phyloP scores from a whole-genome alignment of 53 echinoderm and acorn worm genomes.

The Mesocentrotus franciscanus region DNA sequence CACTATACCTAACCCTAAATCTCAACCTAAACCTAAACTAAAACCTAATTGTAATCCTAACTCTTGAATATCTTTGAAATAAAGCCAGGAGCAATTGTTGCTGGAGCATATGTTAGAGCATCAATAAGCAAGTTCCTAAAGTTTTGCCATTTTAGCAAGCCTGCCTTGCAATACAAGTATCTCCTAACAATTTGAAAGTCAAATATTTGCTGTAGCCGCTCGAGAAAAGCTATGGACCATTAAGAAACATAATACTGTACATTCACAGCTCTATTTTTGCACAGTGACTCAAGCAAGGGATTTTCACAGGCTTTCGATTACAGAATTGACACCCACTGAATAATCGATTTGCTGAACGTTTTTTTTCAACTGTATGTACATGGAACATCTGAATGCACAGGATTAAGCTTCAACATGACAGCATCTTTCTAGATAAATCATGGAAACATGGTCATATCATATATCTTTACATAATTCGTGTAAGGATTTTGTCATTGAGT shows the following conservation, averaged over 20 bases:
- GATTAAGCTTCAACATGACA: neutral
- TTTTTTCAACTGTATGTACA: neutral
- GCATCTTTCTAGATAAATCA: neutral
- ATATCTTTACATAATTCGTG: neutral
- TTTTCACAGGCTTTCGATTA: conserved; percentile 48
- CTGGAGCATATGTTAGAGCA: too few species aligned
- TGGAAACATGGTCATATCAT: neutral
- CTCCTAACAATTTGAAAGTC: neutral
- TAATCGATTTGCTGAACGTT: neutral
- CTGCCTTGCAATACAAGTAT: neutral
- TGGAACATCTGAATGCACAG: neutral
- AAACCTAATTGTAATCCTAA: too few species aligned
- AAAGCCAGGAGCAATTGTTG: too few species aligned
- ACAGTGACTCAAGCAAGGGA: conserved; percentile 30
- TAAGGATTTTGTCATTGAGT: neutral
- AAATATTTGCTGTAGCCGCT: neutral
- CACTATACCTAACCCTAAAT: too few species aligned
- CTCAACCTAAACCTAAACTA: too few species aligned
- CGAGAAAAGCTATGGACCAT: neutral
- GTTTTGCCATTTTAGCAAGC: neutral
- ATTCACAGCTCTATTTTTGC: neutral
- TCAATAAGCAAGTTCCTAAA: neutral
- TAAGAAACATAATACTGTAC: neutral
- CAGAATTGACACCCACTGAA: conserved; percentile 8
- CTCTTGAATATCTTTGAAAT: too few species aligned